Percentiles rank a stretch among this genome's conserved stretches.
Evolutionary conservation across 2,888 invertebrate species (phyloP).

Genomic region (Corbicula japonica): DNA sequence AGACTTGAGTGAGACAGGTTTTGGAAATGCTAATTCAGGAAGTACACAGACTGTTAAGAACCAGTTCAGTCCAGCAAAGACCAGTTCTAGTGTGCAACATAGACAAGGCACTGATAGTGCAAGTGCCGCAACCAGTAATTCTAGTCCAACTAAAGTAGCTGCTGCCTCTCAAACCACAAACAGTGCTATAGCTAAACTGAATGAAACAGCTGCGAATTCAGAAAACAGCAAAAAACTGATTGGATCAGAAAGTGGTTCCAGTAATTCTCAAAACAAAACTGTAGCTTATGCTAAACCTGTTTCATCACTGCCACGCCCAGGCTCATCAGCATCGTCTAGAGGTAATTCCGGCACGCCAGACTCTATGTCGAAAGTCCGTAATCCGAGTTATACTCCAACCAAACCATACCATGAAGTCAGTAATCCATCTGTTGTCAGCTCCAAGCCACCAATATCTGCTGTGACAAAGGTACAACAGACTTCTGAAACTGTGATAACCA

Average conservation of each 20-base stretch:
- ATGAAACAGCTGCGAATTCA: slow-evolving; percentile 17
- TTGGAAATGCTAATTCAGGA: slow-evolving; percentile 4
- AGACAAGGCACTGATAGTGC: background rate
- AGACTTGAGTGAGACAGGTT: slow-evolving; percentile 53
- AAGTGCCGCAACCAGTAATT: slow-evolving; percentile 5
- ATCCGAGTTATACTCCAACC: slow-evolving; percentile 79
- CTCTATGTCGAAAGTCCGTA: slow-evolving; percentile 68
- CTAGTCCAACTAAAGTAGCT: slow-evolving; percentile 47
- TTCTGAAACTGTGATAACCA: slow-evolving; percentile 54
- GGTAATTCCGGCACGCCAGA: slow-evolving; percentile 61
- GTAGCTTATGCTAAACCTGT: slow-evolving; percentile 65
- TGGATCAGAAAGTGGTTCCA: slow-evolving; percentile 5
- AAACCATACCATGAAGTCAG: slow-evolving; percentile 79
- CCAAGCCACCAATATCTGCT: slow-evolving; percentile 53
- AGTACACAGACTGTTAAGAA: slow-evolving; percentile 31
- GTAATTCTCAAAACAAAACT: slow-evolving; percentile 41
- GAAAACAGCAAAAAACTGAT: background rate
- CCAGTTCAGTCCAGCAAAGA: slow-evolving; percentile 59
- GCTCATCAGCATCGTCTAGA: slow-evolving; percentile 52
- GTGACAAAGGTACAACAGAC: slow-evolving; percentile 67
- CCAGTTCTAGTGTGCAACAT: slow-evolving; percentile 5
- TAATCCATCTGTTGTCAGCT: slow-evolving; percentile 43
- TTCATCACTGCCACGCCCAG: slow-evolving; percentile 71
- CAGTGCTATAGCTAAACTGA: slow-evolving; percentile 38
- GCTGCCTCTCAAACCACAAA: slow-evolving; percentile 56